Evolutionary conservation across 2,888 invertebrate genomes (phyloP), one percentile per base, ranked within the genome.

Genomic region (Cephalotes varians): DNA sequence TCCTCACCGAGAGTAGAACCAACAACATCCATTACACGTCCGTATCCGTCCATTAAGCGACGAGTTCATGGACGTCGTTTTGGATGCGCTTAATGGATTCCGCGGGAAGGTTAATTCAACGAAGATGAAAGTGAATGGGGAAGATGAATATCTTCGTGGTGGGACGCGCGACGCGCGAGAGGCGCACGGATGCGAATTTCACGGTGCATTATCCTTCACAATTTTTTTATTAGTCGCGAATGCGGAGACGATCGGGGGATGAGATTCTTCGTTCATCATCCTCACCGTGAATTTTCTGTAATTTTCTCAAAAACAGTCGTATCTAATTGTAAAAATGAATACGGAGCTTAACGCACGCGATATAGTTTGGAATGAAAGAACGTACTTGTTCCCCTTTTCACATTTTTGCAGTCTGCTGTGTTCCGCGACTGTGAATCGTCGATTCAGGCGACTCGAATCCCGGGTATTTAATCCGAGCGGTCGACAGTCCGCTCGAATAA

Each of bases 1-100:
- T 40, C 1, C 31, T 12, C 56, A 12, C 31, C n/a, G 58, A 51
- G 65, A 65, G 64, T 25, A 71, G 47, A 71, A 54, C 65, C 83
- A 77, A 82, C 84, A 82, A 76, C 72, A 77, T 82, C 84, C 84
- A 82, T 84, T 84, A 84, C 83, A 84, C 71, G 83, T 77, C 49
- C 51, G 77, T 71, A 84, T 84, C 84, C 83, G 82, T 85, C 83
- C 84, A 85, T 85, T 85, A 79, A 83, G 73, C 77, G 64, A 58
- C 76, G 72, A 76, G 60, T 84, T 79, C 69, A 83, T 79, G 73
- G 84, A 54, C 83, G 84, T 65, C 84, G 79, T 77, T 85, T 85
- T 83, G 67, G 79, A 73, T 62, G 72, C 60, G 65, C 79, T 85
- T 85, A 85, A 85, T 85, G 84, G 84, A 82, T 84, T 79, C 62